Percentiles rank a stretch among this genome's conserved stretches.
Evolutionary conservation across 1,140 invertebrate species (phyloP).

Genomic region (Euura lappo): DNA sequence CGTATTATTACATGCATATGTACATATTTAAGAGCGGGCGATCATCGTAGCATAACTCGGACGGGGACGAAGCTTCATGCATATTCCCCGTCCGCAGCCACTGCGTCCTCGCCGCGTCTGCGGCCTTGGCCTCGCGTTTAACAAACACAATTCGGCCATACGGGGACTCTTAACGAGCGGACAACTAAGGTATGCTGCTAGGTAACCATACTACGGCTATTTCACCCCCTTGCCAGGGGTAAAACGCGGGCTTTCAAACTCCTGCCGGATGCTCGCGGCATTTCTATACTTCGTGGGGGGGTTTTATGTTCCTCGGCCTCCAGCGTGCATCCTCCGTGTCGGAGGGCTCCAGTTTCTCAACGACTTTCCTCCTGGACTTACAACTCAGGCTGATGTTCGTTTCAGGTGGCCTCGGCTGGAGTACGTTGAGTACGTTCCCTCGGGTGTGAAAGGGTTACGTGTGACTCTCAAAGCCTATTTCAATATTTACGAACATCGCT

Average conservation of each 20-base stretch:
- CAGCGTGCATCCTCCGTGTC: constrained; percentile 43
- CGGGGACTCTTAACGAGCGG: constrained; percentile 60
- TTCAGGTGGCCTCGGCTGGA: background rate
- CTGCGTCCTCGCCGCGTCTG: background rate
- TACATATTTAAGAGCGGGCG: constrained; percentile 46
- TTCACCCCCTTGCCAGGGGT: constrained; percentile 18
- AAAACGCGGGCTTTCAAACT: constrained; percentile 1
- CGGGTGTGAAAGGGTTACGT: background rate
- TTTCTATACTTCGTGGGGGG: constrained; percentile 40
- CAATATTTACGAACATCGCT: constrained; percentile 5
- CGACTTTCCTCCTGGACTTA: no score
- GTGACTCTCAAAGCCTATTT: constrained; percentile 7
- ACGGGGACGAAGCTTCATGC: constrained; percentile 47
- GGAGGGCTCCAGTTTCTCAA: constrained; percentile 17
- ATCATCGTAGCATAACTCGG: constrained; percentile 51
- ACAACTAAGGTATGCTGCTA: constrained; percentile 59
- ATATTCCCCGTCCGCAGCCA: constrained; percentile 45
- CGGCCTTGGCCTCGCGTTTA: background rate
- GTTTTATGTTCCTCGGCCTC: constrained; percentile 53
- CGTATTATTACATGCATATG: constrained; percentile 1
- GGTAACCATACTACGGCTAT: constrained; percentile 42
- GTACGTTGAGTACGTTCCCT: background rate
- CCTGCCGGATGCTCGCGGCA: constrained; percentile 11
- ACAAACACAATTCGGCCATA: constrained; percentile 53
- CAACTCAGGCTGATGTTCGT: background rate